These are phyloP conservation scores for Oophaga pumilio DNA, from an alignment of 2,113 vertebrate genomes.

Conservation along the genomic window DNA sequence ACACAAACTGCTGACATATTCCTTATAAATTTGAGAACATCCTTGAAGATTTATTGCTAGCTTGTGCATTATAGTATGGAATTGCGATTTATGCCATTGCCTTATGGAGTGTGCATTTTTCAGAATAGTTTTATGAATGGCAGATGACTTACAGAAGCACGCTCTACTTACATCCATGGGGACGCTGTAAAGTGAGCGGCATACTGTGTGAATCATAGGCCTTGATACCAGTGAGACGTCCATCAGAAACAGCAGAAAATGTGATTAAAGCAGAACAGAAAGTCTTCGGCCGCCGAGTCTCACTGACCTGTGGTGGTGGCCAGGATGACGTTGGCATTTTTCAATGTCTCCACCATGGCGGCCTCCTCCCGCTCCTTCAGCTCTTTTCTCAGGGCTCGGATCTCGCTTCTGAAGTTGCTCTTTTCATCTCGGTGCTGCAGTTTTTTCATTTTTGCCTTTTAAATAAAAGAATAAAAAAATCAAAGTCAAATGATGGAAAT, in stretches of 20 bases:
- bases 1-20: too few relatives aligned
- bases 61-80: too few relatives aligned
- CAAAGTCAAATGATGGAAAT: neutral
- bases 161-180: neutral
- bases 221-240: neutral
- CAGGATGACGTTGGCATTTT: conserved; percentile 78
- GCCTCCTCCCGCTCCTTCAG: conserved; percentile 84
- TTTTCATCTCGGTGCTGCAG: conserved; percentile 78
- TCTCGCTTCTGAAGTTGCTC: conserved; percentile 74
- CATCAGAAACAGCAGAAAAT: neutral
- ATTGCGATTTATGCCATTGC: too few relatives aligned
- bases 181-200: neutral
- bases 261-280: neutral
- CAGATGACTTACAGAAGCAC: neutral
- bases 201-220: conserved; percentile 18
- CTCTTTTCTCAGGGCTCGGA: conserved; percentile 84
- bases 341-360: conserved; percentile 80
- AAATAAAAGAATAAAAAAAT: neutral
- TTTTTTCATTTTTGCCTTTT: conserved; percentile 80
- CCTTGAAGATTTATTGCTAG: too few relatives aligned
- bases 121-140: neutral
- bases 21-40: too few relatives aligned
- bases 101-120: neutral
- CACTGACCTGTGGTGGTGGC: conserved; percentile 88
- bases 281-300: neutral